Evolutionary conservation across 2,797 vertebrate species (phyloP).

Genomic region (Enteromius paludinosus): DNA sequence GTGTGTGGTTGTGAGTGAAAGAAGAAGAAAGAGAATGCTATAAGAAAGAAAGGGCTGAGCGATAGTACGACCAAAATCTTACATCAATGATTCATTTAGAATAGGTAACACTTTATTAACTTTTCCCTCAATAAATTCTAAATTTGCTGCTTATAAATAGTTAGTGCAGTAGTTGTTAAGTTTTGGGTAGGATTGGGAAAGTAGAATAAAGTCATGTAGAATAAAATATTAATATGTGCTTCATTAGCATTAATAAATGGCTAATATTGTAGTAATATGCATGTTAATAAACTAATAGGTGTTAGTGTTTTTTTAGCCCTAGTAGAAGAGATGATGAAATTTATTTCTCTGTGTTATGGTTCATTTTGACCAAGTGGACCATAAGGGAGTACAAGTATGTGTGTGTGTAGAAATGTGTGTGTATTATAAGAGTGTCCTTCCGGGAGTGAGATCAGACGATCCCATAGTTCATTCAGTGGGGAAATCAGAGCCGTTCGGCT

Average conservation of each 20-base stretch:
- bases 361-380: neutral
- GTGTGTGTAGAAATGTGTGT: neutral
- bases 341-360: neutral
- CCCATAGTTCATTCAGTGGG: neutral
- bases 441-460: constrained; percentile 15
- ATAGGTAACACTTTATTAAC: no score
- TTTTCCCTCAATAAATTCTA: no score
- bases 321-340: neutral
- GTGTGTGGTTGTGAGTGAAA: constrained; percentile 17
- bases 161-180: no score
- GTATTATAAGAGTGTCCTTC: constrained; percentile 6
- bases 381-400: neutral
- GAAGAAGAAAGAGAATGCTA: neutral
- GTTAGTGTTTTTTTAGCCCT: neutral
- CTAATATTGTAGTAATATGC: no score
- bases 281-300: no score
- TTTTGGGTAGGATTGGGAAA: no score
- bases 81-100: neutral
- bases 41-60: neutral
- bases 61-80: neutral
- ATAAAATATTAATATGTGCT: no score
- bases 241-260: no score
- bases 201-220: no score
- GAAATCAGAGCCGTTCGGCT: neutral
- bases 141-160: no score